These are phyloP conservation scores for Trichomycterus rosablanca DNA, from an alignment of 2,113 vertebrate genomes.

Conservation along the genomic window DNA sequence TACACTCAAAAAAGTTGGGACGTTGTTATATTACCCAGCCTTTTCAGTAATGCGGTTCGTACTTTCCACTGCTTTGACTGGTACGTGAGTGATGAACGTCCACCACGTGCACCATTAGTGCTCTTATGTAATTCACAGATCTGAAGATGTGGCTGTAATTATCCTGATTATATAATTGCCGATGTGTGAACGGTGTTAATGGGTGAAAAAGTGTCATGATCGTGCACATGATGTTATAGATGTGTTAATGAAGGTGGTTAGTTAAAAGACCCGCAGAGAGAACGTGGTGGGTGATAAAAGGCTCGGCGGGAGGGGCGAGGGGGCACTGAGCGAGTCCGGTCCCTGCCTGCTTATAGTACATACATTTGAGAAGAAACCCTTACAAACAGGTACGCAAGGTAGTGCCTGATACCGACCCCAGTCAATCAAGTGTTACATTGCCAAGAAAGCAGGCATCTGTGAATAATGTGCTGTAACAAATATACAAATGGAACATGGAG, in stretches of 20 bases:
- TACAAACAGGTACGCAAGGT: too few relatives aligned
- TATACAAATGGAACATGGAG: neutral
- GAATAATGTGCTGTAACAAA: too few relatives aligned
- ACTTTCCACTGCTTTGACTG: too few relatives aligned
- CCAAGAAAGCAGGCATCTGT: too few relatives aligned
- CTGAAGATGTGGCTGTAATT: neutral
- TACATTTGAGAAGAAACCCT: too few relatives aligned
- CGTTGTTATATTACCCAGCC: too few relatives aligned
- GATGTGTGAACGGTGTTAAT: conserved; percentile 49
- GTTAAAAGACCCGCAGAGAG: conserved; percentile 34
- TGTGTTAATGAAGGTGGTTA: conserved; percentile 33
- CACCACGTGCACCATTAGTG: neutral
- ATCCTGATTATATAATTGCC: conserved; percentile 29
- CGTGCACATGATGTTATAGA: conserved; percentile 27
- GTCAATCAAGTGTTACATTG: too few relatives aligned
- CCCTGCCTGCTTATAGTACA: conserved; percentile 9
- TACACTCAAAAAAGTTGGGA: too few relatives aligned
- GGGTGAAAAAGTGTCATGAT: conserved; percentile 57
- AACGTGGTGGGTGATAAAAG: conserved; percentile 27
- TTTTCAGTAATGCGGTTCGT: too few relatives aligned
- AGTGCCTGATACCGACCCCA: too few relatives aligned
- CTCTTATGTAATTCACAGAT: neutral
- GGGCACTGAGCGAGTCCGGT: conserved; percentile 5
- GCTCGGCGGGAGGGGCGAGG: too few relatives aligned
- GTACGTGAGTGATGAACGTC: neutral